These are phyloP conservation scores for Clanis bilineata DNA, from an alignment of 2,888 invertebrate species.

Conservation along the genomic window DNA sequence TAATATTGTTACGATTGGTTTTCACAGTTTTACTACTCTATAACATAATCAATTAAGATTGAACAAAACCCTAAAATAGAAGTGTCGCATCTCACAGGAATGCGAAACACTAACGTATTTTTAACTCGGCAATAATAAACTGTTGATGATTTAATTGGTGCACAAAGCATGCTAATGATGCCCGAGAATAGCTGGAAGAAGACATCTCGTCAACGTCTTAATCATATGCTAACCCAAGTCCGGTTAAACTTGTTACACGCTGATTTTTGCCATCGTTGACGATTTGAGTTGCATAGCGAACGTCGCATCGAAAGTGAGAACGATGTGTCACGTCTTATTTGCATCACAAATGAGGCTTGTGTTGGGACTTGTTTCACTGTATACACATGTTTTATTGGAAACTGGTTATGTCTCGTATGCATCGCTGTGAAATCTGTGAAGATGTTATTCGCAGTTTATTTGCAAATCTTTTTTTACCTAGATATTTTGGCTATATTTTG, in stretches of 20 bases:
- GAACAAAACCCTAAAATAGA: not conserved
- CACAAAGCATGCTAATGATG: not conserved
- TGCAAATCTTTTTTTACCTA: too few species aligned
- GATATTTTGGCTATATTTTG: too few species aligned
- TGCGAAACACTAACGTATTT: not conserved
- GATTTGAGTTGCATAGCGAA: slow-evolving; percentile 29
- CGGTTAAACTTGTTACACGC: slow-evolving; percentile 3
- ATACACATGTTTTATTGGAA: slow-evolving; percentile 22
- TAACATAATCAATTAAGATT: too few species aligned
- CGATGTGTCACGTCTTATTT: slow-evolving; percentile 48
- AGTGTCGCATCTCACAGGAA: not conserved
- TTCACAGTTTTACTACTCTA: not conserved
- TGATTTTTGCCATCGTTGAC: slow-evolving; percentile 7
- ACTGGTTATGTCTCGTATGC: not conserved
- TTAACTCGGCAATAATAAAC: not conserved
- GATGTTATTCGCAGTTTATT: too few species aligned
- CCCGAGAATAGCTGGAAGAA: not conserved
- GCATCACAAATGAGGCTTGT: slow-evolving; percentile 39
- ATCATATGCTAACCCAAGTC: not conserved
- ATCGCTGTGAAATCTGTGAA: not conserved
- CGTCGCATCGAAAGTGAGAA: slow-evolving; percentile 51
- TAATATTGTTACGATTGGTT: too few species aligned
- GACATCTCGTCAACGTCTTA: not conserved
- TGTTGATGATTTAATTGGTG: not conserved
- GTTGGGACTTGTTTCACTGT: slow-evolving; percentile 30